Percentiles rank a stretch among this genome's conserved stretches.
phyloP scores from a whole-genome alignment of 23 tunicate species.

The Trididemnum clinides region DNA sequence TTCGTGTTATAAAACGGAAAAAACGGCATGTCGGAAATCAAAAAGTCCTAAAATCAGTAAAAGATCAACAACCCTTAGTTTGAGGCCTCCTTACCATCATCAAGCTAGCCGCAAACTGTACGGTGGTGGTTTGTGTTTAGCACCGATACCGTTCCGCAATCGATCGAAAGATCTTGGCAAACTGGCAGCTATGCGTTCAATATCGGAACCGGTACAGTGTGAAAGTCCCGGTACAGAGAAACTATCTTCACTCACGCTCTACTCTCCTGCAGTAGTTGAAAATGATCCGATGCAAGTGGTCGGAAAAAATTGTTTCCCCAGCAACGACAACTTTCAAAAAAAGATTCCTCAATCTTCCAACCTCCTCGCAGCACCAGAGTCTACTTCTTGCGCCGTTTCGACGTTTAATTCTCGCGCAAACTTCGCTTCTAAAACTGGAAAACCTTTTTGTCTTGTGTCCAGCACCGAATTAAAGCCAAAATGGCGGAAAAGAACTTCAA shows the following conservation, averaged over 20 bases:
- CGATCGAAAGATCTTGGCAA: constrained; percentile 16
- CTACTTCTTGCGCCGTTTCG: neutral
- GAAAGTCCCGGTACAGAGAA: constrained; percentile 45
- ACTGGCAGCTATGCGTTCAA: neutral
- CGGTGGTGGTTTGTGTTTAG: neutral
- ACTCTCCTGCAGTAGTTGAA: constrained; percentile 61
- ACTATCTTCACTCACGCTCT: constrained; percentile 57
- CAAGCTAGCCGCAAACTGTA: constrained; percentile 45
- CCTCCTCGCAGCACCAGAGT: neutral
- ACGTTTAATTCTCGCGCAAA: neutral
- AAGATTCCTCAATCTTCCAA: neutral
- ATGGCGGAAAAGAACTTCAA: constrained; percentile 39
- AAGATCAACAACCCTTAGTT: constrained; percentile 50
- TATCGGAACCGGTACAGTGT: neutral
- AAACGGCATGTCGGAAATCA: constrained; percentile 59
- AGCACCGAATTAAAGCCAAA: constrained; percentile 40
- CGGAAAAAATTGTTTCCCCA: neutral
- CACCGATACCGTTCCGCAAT: neutral
- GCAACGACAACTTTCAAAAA: neutral
- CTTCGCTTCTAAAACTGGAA: neutral
- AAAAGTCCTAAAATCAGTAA: constrained; percentile 78
- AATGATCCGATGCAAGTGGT: constrained; percentile 38
- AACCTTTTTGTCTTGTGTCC: constrained; percentile 45
- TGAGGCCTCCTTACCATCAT: constrained; percentile 48
- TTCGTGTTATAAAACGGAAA: too few species aligned